Evolutionary conservation across 2,113 vertebrate species (phyloP), one percentile per base, ranked within the genome.

Genomic region (Pterocles burchelli): DNA sequence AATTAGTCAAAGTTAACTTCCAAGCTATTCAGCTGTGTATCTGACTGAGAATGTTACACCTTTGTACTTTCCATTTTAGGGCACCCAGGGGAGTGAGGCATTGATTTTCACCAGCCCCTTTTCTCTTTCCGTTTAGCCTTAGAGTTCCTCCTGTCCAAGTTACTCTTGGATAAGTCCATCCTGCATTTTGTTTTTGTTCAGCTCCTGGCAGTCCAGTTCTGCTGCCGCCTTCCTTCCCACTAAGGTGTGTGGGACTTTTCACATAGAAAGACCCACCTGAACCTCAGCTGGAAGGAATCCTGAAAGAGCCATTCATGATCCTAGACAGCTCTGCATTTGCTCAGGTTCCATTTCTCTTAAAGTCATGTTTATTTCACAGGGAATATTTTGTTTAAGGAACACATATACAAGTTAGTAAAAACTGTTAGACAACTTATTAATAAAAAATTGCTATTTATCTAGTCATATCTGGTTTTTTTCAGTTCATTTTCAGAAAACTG

Each of bases 201-300:
- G 61, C 9, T 67, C 17, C 36, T 33, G 28, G 7, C 10, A 62
- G 9, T 17, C 15, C 0, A 0, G 3, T 28, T 59, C 36, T 73
- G 45, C 45, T 85, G 38, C 16, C 21, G 29, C 49, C 13, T 61
- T 22, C 29, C 17, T 92, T 10, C 9, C 36, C 11, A 52, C n/a
- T 6, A 52, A 57, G 34, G 20, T 58, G 25, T 65, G 13, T 11
- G 29, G 12, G 36, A 86, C 10, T 25, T 61, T 74, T 58, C 31
- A 2, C 0, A 81, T 31, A 55, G 46, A 41, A 84, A 24, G 38
- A 63, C 17, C 21, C 52, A 67, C 5, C n/a, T n/a, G 41, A 77
- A 4, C 29, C 55, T 78, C 61, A 49, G 25, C 10, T 72, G 34
- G 17, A 68, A 88, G 33, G 16, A 74, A n/a, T 49, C 18, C 24